These are phyloP conservation scores for Drosophila affinis DNA, from an alignment of 2,888 invertebrate species.

Conservation along the genomic window DNA sequence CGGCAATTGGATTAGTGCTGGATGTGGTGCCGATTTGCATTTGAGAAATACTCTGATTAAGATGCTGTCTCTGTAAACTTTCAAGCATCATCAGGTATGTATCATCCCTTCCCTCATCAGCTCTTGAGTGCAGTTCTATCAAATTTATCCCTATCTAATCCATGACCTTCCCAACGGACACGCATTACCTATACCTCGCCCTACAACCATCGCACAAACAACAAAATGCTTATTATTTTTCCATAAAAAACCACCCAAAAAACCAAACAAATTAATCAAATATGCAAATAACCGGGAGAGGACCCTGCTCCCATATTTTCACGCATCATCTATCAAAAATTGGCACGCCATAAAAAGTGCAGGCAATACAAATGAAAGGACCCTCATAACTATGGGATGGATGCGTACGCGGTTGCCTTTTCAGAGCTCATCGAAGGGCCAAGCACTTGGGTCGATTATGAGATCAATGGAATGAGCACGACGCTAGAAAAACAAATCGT, in stretches of 20 bases:
- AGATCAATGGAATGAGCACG: slow-evolving; percentile 59
- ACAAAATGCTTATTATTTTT: slow-evolving; percentile 73
- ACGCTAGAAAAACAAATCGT: slow-evolving; percentile 70
- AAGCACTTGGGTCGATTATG: slow-evolving; percentile 70
- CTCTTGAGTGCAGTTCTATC: slow-evolving; percentile 14
- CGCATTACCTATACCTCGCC: slow-evolving; percentile 10
- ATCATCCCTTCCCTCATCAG: neutral
- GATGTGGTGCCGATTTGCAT: slow-evolving; percentile 33
- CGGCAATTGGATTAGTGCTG: slow-evolving; percentile 69
- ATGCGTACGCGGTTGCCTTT: slow-evolving; percentile 47
- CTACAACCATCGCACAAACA: slow-evolving; percentile 4
- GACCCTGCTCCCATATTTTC: slow-evolving; percentile 51
- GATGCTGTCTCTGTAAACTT: slow-evolving; percentile 15
- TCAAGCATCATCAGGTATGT: neutral
- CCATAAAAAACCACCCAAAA: slow-evolving; percentile 76
- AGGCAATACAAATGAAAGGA: slow-evolving; percentile 54
- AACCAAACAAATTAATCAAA: slow-evolving; percentile 74
- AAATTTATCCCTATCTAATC: neutral
- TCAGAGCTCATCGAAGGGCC: slow-evolving; percentile 57
- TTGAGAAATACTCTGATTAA: slow-evolving; percentile 21
- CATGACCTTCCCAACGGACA: neutral
- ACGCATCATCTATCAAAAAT: slow-evolving; percentile 77
- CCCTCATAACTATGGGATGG: slow-evolving; percentile 42
- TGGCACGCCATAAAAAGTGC: slow-evolving; percentile 66
- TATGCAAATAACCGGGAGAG: slow-evolving; percentile 70